Conservation (phyloP, 2,888 invertebrate genomes). For the Hipparchia semele region DNA sequence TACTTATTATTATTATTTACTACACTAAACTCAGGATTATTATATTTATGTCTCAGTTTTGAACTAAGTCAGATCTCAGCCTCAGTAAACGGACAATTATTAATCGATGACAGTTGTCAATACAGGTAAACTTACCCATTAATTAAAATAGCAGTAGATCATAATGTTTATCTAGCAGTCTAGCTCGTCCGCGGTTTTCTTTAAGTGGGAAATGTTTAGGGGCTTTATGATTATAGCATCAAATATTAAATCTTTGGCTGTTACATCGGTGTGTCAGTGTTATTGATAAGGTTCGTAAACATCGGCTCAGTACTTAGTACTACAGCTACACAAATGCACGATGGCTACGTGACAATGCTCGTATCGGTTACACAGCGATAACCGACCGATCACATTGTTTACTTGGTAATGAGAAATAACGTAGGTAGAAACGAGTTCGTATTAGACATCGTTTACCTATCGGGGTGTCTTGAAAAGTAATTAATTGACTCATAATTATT, state of each 20-base stretch:
- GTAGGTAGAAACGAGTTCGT: background rate
- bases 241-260: conserved; percentile 47
- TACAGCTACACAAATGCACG: conserved; percentile 56
- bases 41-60: too few species aligned
- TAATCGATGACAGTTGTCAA: too few species aligned
- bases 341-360: conserved; percentile 69
- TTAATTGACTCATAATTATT: background rate
- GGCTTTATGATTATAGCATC: conserved; percentile 1
- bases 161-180: too few species aligned
- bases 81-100: too few species aligned
- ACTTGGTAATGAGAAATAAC: conserved; percentile 48
- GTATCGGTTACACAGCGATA: conserved; percentile 57
- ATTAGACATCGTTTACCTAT: background rate
- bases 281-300: conserved; percentile 79
- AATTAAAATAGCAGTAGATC: too few species aligned
- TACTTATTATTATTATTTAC: too few species aligned
- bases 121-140: too few species aligned
- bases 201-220: too few species aligned
- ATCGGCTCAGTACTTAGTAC: conserved; percentile 40
- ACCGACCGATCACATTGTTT: conserved; percentile 62
- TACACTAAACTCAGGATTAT: too few species aligned
- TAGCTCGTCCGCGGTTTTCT: too few species aligned
- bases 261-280: conserved; percentile 50
- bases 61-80: too few species aligned
- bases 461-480: background rate